These are phyloP conservation scores for Nudaria mundana DNA, from an alignment of 2,888 invertebrate species.

Conservation along the genomic window DNA sequence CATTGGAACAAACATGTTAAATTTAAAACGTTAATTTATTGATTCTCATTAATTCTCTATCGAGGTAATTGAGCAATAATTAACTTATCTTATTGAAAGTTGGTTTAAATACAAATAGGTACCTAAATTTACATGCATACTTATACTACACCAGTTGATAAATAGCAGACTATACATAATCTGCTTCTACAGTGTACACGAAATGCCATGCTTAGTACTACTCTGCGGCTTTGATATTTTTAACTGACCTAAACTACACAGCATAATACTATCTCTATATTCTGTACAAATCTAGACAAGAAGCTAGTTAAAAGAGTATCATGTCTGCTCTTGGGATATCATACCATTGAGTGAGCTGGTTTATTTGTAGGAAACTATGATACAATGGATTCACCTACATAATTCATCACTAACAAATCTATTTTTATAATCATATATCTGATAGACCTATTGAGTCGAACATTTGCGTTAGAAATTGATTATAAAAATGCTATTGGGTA, in stretches of 20 bases:
- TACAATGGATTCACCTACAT: slow-evolving; percentile 9
- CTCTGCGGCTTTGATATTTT: slow-evolving; percentile 32
- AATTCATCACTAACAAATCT: background rate
- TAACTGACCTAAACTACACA: slow-evolving; percentile 23
- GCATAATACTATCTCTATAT: slow-evolving; percentile 11
- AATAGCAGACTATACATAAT: slow-evolving; percentile 35
- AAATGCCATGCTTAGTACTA: slow-evolving; percentile 41
- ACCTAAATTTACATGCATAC: too few species aligned
- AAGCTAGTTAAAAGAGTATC: slow-evolving; percentile 30
- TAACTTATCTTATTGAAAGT: too few species aligned
- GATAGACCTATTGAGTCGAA: too few species aligned
- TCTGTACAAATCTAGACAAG: background rate
- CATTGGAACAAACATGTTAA: too few species aligned
- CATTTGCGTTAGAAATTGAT: too few species aligned
- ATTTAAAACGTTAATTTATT: too few species aligned
- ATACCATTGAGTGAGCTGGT: slow-evolving; percentile 15
- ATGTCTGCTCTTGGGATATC: slow-evolving; percentile 25
- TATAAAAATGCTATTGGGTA: too few species aligned
- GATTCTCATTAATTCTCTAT: too few species aligned
- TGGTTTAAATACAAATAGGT: too few species aligned
- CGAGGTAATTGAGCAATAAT: too few species aligned
- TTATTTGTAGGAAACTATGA: slow-evolving; percentile 6
- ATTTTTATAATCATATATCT: too few species aligned
- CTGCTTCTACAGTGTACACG: slow-evolving; percentile 44
- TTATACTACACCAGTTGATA: too few species aligned